Evolutionary conservation across 2,797 vertebrate genomes (phyloP), one percentile per base, ranked within the genome.

Genomic region (Phrynocephalus guinanensis): DNA sequence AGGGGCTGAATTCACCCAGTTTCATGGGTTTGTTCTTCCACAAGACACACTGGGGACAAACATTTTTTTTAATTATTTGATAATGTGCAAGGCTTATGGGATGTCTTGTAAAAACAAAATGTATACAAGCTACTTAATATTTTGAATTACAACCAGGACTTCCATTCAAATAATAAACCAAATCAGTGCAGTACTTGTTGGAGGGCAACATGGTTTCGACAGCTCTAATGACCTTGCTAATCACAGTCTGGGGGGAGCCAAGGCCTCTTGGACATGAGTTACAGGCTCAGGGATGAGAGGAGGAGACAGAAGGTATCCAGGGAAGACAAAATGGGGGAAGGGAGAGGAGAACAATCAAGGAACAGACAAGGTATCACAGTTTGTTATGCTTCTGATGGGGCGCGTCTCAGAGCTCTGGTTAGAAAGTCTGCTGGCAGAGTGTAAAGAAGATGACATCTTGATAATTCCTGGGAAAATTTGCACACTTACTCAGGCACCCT

Each of bases 221-320:
- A 89, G 90, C 76, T 92, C 89, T 91, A 93, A 92, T 92, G 83
- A 92, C 60, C 88, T 94, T 89, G 90, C 91, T 95, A 94, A 94
- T 94, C 94, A 91, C 87, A 90, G 89, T 83, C 90, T 68, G 63
- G 0, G 72, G 67, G 67, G 91, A 63, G 18, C 87, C 88, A 26
- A 3, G 79, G 63, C 67, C 71, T 93, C 95, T 30, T 89, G 92
- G 89, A 86, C 33, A 88, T 92, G 92, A 93, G 92, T 93, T 93
- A 79, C 76, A 88, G 90, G 78, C 93, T 92, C 92, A 92, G 72
- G 87, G 66, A 5, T 44, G 38, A 5, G 38, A 5, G 60, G 22
- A 13, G 92, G 87, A 86, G 91, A 85, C 44, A 28, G 81, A 79
- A 52, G 38, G 50, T 84, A 80, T 92, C 52, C 70, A 88, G 72